Evolutionary conservation across 2,797 vertebrate species (phyloP).

Genomic region (Liparis tanakae): DNA sequence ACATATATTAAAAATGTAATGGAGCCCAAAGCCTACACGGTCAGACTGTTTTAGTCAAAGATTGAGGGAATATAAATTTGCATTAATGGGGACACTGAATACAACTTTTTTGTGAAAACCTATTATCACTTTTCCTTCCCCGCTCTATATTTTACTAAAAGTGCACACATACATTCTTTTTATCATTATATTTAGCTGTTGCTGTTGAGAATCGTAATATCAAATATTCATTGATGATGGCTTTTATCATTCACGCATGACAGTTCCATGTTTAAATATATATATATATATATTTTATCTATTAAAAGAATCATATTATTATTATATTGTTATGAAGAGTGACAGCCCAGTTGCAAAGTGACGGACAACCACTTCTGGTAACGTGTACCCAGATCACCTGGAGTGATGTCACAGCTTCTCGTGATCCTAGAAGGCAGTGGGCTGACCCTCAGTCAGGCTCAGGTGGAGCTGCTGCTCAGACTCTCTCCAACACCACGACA

Average conservation of each 20-base stretch:
- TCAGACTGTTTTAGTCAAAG: background rate
- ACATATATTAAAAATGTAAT: background rate
- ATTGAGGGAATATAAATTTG: background rate
- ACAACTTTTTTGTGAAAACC: background rate
- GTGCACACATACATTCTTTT: background rate
- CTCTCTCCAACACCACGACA: constrained; percentile 24
- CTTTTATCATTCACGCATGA: background rate
- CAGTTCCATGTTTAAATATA: background rate
- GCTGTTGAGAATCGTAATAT: background rate
- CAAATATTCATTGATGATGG: background rate
- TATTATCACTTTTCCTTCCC: background rate
- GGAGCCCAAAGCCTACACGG: background rate
- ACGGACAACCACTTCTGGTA: background rate
- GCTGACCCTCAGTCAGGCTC: constrained; percentile 47
- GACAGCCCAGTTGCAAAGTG: background rate
- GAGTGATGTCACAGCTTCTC: constrained; percentile 34
- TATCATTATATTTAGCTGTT: background rate
- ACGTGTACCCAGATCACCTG: background rate
- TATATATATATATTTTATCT: background rate
- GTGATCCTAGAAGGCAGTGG: constrained; percentile 38
- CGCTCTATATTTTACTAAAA: background rate
- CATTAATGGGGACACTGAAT: background rate
- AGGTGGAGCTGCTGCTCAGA: constrained; percentile 51
- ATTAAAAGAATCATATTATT: background rate
- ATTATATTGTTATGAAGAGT: background rate